phyloP scores from a whole-genome alignment of 1,140 invertebrate genomes.

The Teleopsis dalmanni region DNA sequence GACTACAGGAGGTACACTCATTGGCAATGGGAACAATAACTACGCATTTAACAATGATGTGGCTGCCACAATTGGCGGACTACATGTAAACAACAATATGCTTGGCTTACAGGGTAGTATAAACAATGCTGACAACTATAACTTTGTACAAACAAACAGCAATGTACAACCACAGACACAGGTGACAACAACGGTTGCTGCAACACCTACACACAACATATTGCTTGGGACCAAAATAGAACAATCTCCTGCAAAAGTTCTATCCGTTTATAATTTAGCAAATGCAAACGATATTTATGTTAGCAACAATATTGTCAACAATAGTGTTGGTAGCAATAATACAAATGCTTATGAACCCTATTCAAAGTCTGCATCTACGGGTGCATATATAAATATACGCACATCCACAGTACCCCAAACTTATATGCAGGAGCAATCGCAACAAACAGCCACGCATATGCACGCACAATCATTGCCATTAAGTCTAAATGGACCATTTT shows the following conservation, averaged over 20 bases:
- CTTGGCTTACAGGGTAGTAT: slow-evolving; percentile 3
- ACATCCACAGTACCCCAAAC: neutral
- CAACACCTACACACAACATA: slow-evolving; percentile 4
- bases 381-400: slow-evolving; percentile 33
- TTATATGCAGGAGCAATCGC: slow-evolving; percentile 25
- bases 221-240: slow-evolving; percentile 31
- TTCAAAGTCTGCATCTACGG: slow-evolving; percentile 39
- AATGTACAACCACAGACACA: neutral
- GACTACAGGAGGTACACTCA: neutral
- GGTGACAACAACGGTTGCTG: slow-evolving; percentile 1
- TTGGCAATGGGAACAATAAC: no score
- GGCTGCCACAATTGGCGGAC: neutral
- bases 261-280: slow-evolving; percentile 24
- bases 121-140: neutral
- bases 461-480: slow-evolving; percentile 23
- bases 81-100: slow-evolving; percentile 3
- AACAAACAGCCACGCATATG: neutral
- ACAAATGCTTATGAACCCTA: slow-evolving; percentile 39
- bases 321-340: slow-evolving; percentile 6
- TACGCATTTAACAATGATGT: no score
- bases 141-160: neutral
- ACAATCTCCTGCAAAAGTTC: slow-evolving; percentile 25
- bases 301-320: slow-evolving; percentile 8
- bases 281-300: slow-evolving; percentile 1
- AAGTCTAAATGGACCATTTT: slow-evolving; percentile 25